phyloP scores from a whole-genome alignment of 2,797 vertebrate genomes.

The Mus caroli region DNA sequence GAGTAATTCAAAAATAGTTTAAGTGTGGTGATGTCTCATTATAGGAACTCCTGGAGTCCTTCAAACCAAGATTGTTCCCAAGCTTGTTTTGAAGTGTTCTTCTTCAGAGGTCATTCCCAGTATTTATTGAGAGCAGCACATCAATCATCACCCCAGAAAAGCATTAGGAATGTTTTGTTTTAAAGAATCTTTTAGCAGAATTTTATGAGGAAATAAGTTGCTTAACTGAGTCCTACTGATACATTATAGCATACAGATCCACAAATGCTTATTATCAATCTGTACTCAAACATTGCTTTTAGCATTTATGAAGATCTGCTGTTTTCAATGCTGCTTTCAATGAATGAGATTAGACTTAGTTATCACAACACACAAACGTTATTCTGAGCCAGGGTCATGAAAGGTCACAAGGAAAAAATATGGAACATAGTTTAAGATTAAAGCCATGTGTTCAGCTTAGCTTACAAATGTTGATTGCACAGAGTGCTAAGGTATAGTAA shows the following conservation, averaged over 20 bases:
- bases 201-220: background rate
- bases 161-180: background rate
- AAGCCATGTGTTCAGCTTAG: background rate
- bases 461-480: background rate
- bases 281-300: background rate
- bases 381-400: background rate
- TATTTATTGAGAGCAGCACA: background rate
- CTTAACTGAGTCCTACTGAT: background rate
- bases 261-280: background rate
- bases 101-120: background rate
- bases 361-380: background rate
- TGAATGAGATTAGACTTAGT: background rate
- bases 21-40: background rate
- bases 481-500: background rate
- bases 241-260: background rate
- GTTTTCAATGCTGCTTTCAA: background rate
- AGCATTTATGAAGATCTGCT: background rate
- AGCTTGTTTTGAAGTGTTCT: background rate
- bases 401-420: background rate
- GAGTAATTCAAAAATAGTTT: constrained; percentile 45
- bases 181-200: background rate
- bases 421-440: background rate
- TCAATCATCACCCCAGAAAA: background rate
- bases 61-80: background rate
- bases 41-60: background rate